Conservation (phyloP, 2,888 invertebrate genomes). For the Conchocele bisecta region DNA sequence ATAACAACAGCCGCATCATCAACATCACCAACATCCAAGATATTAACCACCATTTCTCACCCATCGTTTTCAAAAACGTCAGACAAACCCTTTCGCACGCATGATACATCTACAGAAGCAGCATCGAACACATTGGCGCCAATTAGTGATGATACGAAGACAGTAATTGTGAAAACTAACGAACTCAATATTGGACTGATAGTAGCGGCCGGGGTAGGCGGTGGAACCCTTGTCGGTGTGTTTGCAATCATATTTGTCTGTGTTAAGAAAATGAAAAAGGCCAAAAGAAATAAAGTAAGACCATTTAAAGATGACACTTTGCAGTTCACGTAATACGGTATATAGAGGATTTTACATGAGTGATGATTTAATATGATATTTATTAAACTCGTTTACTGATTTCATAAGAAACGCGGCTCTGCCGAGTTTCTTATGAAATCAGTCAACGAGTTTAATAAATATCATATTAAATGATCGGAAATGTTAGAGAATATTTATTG, state of each 20-base stretch:
- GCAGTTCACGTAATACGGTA: too few relatives aligned
- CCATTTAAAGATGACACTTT: too few relatives aligned
- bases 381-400: too few relatives aligned
- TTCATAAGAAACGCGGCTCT: too few relatives aligned
- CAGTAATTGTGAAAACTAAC: conserved; percentile 12
- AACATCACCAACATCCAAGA: neutral
- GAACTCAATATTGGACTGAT: conserved; percentile 48
- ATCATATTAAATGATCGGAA: too few relatives aligned
- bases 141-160: neutral
- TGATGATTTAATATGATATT: too few relatives aligned
- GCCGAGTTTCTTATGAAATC: too few relatives aligned
- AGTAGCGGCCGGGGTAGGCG: conserved; percentile 45
- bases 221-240: conserved; percentile 49
- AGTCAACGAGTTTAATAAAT: too few relatives aligned
- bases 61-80: neutral
- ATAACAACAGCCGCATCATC: neutral
- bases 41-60: neutral
- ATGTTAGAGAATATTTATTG: too few relatives aligned
- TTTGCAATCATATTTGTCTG: conserved; percentile 41
- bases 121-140: neutral
- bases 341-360: too few relatives aligned
- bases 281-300: too few relatives aligned
- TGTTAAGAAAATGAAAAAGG: too few relatives aligned
- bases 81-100: neutral
- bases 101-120: neutral